Conservation (phyloP, 2,888 invertebrate genomes). For the Cephalotes varians region DNA sequence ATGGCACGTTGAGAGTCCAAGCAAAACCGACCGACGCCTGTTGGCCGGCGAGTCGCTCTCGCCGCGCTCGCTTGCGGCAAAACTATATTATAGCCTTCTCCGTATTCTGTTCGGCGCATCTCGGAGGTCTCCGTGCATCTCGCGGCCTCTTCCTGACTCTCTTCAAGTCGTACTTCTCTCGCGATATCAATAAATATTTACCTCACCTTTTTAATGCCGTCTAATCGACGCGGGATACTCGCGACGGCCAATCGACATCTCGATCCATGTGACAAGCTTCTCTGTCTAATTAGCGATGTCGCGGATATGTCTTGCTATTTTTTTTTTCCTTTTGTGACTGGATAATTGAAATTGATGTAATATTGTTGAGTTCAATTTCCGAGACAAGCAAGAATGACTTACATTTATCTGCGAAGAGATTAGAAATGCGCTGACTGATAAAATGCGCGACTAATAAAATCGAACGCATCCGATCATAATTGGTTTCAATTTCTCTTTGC, state of each 20-base stretch:
- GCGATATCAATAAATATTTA: constrained; percentile 72
- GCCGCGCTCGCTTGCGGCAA: constrained; percentile 73
- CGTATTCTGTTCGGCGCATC: constrained; percentile 69
- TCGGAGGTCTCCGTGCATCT: constrained; percentile 28
- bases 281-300: constrained; percentile 1
- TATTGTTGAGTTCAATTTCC: background rate
- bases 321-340: background rate
- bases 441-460: background rate
- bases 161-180: constrained; percentile 18
- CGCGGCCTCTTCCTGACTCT: constrained; percentile 22
- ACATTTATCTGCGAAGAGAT: background rate
- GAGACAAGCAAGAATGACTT: background rate
- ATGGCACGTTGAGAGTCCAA: constrained; percentile 36
- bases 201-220: constrained; percentile 68
- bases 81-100: constrained; percentile 82
- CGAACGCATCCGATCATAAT: background rate
- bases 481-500: background rate
- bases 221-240: constrained; percentile 63
- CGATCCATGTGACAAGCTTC: constrained; percentile 1
- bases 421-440: background rate
- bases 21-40: constrained; percentile 58
- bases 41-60: constrained; percentile 49
- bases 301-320: background rate
- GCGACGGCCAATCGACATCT: background rate
- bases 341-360: background rate